Conservation (phyloP, 2,888 invertebrate species). For the Heliconius cydno region DNA sequence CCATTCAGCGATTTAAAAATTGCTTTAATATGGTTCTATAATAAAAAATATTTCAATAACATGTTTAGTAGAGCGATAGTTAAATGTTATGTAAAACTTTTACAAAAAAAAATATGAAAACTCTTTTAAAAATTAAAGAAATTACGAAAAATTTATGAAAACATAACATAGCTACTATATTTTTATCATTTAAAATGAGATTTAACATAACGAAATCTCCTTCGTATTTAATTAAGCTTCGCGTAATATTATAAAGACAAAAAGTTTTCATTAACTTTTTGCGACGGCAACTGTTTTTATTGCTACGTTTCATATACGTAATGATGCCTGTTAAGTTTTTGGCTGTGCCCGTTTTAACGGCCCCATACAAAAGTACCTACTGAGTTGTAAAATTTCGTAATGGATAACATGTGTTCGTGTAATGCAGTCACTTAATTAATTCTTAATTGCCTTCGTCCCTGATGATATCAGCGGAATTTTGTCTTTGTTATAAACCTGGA, state of each 20-base stretch:
- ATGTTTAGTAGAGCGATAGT: not conserved
- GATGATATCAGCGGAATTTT: conserved; percentile 1
- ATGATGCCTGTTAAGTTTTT: conserved; percentile 30
- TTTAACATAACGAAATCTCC: not conserved
- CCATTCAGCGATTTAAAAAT: not conserved
- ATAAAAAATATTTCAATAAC: no score
- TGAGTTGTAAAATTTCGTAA: conserved; percentile 27
- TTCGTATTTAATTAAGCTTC: conserved; percentile 16
- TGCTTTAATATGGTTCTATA: no score
- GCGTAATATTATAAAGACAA: conserved; percentile 6
- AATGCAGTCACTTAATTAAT: conserved; percentile 27
- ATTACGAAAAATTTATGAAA: not conserved
- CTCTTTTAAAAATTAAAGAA: not conserved
- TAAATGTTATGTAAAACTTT: not conserved
- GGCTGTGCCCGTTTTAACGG: conserved; percentile 20
- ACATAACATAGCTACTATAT: conserved; percentile 6
- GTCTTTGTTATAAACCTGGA: not conserved
- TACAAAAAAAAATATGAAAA: not conserved
- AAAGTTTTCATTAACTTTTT: conserved; percentile 27
- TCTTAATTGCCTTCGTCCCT: conserved; percentile 10
- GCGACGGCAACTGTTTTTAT: conserved; percentile 20
- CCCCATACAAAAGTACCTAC: conserved; percentile 17
- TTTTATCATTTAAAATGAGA: not conserved
- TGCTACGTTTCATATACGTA: not conserved
- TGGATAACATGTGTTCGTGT: conserved; percentile 30